A percentile compares a stretch with the other conserved stretches of the same genome.
phyloP scores from a whole-genome alignment of 2,113 vertebrate genomes.

The Myrmecophaga tridactyla region DNA sequence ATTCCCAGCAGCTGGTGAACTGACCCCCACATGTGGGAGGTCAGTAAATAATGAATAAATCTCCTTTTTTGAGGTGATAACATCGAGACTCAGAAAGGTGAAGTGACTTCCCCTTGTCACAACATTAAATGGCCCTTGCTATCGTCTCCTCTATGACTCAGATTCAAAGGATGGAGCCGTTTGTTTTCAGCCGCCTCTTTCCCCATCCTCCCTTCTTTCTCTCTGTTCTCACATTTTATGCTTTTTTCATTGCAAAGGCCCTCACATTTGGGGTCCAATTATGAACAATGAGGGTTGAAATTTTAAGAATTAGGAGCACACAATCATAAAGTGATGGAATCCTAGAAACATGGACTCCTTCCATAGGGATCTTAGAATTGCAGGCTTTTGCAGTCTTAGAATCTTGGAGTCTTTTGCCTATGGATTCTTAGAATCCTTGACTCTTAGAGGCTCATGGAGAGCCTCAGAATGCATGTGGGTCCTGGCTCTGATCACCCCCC shows the following conservation, averaged over 20 bases:
- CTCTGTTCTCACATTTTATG: neutral
- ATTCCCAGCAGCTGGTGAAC: neutral
- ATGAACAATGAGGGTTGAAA: neutral
- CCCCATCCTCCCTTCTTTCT: neutral
- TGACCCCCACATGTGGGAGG: neutral
- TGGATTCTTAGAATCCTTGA: neutral
- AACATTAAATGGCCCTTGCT: neutral
- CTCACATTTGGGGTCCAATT: neutral
- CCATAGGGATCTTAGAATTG: neutral
- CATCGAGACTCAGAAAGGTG: neutral
- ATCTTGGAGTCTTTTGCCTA: neutral
- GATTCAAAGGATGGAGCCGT: neutral
- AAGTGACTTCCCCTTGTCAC: neutral
- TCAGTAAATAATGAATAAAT: neutral
- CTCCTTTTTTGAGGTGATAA: neutral
- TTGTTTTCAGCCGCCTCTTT: neutral
- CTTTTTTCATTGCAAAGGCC: neutral
- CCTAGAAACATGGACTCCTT: neutral
- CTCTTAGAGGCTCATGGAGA: neutral
- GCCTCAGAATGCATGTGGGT: neutral
- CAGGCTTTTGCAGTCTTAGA: neutral
- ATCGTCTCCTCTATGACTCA: neutral
- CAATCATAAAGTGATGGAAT: neutral
- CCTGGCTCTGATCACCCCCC: neutral
- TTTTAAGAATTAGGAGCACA: neutral